Percentiles rank a stretch among this genome's conserved stretches.
These are phyloP conservation scores for Dendrolimus houi DNA, from an alignment of 2,888 invertebrate genomes.

Conservation along the genomic window DNA sequence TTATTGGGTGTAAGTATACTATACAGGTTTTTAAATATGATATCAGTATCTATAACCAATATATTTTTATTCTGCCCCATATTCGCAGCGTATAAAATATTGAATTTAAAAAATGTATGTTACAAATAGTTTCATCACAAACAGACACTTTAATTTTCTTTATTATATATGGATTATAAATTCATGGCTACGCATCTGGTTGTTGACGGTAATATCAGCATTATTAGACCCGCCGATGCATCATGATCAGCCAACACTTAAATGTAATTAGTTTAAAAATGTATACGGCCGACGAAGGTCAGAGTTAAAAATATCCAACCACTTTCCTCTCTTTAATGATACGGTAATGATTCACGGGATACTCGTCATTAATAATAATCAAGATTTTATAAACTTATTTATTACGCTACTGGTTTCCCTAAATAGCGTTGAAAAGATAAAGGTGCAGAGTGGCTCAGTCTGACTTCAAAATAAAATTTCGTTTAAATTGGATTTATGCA, in stretches of 20 bases:
- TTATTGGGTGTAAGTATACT: too few relatives aligned
- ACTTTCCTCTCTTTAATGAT: constrained; percentile 21
- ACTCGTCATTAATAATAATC: not conserved
- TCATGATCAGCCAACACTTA: constrained; percentile 23
- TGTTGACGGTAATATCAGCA: constrained; percentile 36
- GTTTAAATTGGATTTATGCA: constrained; percentile 23
- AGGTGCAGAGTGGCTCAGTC: constrained; percentile 1
- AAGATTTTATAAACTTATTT: not conserved
- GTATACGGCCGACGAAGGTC: constrained; percentile 21
- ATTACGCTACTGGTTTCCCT: constrained; percentile 3
- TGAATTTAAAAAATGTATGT: too few relatives aligned
- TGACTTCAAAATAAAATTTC: constrained; percentile 6
- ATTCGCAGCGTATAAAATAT: too few relatives aligned
- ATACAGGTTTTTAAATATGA: too few relatives aligned
- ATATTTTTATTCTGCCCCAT: too few relatives aligned
- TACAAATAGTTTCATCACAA: too few relatives aligned
- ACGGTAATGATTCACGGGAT: constrained; percentile 23
- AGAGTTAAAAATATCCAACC: constrained; percentile 26
- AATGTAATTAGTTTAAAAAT: constrained; percentile 30
- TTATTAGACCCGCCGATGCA: constrained; percentile 25
- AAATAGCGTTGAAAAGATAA: constrained; percentile 1
- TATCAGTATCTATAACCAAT: too few relatives aligned
- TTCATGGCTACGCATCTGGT: constrained; percentile 14
- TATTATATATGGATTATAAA: constrained; percentile 21
- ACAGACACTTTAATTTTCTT: too few relatives aligned